Percentiles rank a stretch among this genome's conserved stretches.
Conservation (phyloP, 2,113 vertebrate species). For the Crotalus tigris region DNA sequence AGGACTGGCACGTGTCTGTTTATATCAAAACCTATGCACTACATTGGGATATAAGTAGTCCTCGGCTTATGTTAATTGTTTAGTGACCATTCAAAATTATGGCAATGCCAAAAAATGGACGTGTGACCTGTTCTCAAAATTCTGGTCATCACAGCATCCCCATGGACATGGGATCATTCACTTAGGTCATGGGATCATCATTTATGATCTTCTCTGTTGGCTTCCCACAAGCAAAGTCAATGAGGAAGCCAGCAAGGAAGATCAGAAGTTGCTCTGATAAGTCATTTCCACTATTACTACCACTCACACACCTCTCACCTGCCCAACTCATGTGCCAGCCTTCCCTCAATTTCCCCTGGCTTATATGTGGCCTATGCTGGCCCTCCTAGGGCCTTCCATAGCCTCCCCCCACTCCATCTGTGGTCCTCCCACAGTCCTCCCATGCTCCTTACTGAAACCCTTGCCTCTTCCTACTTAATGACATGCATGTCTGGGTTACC, state of each 20-base stretch:
- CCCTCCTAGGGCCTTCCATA: not conserved
- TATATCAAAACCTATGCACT: not conserved
- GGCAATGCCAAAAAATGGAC: not conserved
- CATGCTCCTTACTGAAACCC: not conserved
- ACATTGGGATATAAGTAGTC: not conserved
- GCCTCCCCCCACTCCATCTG: not conserved
- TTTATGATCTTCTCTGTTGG: not conserved
- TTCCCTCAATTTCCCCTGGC: no score
- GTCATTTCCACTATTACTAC: not conserved
- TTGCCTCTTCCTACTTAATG: not conserved
- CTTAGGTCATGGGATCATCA: not conserved
- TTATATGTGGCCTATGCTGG: not conserved
- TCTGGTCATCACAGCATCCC: not conserved
- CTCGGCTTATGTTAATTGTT: not conserved
- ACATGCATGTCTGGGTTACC: not conserved
- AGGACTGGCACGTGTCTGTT: not conserved
- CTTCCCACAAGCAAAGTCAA: not conserved
- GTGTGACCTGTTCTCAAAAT: not conserved
- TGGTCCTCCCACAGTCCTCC: not conserved
- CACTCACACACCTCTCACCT: not conserved
- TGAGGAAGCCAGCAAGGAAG: not conserved
- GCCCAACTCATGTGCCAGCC: not conserved
- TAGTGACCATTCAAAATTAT: not conserved
- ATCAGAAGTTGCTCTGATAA: not conserved
- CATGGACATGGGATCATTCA: not conserved